A percentile compares a stretch with the other conserved stretches of the same genome.
Evolutionary conservation across 2,797 vertebrate genomes (phyloP).

Genomic region (Amphiprion clarkii): DNA sequence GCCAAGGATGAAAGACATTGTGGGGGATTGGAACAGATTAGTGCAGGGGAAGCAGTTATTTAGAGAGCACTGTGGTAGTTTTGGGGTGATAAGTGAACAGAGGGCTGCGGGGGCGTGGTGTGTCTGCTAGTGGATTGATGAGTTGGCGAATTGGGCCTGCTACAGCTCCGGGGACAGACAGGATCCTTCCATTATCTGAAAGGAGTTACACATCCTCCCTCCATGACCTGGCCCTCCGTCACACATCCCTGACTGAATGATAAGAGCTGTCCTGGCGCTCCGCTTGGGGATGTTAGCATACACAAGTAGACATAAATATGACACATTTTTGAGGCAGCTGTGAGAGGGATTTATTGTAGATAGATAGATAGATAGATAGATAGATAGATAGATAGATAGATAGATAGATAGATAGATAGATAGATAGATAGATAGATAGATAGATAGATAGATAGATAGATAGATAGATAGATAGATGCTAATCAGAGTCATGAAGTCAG

Average conservation of each 20-base stretch:
- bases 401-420: too few relatives aligned
- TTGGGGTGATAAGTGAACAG: slow-evolving; percentile 70
- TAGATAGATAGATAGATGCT: too few relatives aligned
- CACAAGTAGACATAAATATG: slow-evolving; percentile 35
- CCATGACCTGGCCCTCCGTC: slow-evolving; percentile 22
- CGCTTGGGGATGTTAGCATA: slow-evolving; percentile 1
- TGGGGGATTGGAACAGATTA: slow-evolving; percentile 70
- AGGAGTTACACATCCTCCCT: slow-evolving; percentile 64
- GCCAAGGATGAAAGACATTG: slow-evolving; percentile 63
- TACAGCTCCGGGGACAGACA: slow-evolving; percentile 53
- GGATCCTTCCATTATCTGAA: slow-evolving; percentile 75
- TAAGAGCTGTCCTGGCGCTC: slow-evolving; percentile 54
- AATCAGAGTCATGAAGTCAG: too few relatives aligned
- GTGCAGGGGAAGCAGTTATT: slow-evolving; percentile 65
- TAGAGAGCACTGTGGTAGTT: slow-evolving; percentile 61
- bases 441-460: too few relatives aligned
- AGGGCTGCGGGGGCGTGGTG: slow-evolving; percentile 64
- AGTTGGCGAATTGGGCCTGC: slow-evolving; percentile 52
- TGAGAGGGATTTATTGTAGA: slow-evolving; percentile 10
- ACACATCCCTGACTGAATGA: slow-evolving; percentile 55
- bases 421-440: too few relatives aligned
- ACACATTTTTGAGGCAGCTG: slow-evolving; percentile 7
- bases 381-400: too few relatives aligned
- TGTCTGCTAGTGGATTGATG: slow-evolving; percentile 69
- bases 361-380: neutral